phyloP scores from a whole-genome alignment of 2,797 vertebrate species.

The Petrocephalus sullivani region DNA sequence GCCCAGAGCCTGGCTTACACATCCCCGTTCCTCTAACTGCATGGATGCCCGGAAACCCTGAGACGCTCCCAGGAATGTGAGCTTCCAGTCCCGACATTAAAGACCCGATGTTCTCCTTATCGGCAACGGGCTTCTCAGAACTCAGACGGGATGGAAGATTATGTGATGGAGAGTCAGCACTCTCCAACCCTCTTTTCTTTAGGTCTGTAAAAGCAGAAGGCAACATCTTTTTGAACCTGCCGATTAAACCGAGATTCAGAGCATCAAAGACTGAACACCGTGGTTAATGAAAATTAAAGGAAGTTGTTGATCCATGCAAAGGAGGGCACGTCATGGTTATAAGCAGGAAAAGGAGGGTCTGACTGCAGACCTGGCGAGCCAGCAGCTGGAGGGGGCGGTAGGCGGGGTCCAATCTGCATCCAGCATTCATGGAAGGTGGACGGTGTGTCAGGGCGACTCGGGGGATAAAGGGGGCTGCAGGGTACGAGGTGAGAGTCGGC shows the following conservation, averaged over 20 bases:
- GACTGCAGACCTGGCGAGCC: constrained; percentile 22
- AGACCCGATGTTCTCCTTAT: constrained; percentile 16
- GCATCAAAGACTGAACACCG: not conserved
- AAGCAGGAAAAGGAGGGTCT: not conserved
- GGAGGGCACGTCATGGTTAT: not conserved
- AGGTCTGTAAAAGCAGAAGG: constrained; percentile 44
- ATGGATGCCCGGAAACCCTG: constrained; percentile 21
- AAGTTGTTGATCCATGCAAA: not conserved
- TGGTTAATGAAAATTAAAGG: too few species aligned
- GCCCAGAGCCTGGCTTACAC: constrained; percentile 11
- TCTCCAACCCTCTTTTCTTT: constrained; percentile 42
- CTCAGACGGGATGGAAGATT: constrained; percentile 18
- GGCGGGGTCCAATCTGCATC: constrained; percentile 44
- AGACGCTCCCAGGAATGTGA: constrained; percentile 30
- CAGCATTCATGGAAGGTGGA: constrained; percentile 57
- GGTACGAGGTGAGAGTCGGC: constrained; percentile 60
- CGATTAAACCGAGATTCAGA: not conserved
- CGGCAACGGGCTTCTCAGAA: constrained; percentile 14
- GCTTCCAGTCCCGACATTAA: not conserved
- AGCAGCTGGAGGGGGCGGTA: constrained; percentile 33
- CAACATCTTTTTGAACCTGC: not conserved
- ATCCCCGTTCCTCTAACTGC: constrained; percentile 3
- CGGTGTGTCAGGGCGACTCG: constrained; percentile 58
- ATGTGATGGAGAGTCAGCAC: constrained; percentile 35
- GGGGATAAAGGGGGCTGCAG: constrained; percentile 57